Percentiles rank a stretch among this genome's conserved stretches.
Evolutionary conservation across 2,888 invertebrate species (phyloP).

Genomic region (Torymus auratus): DNA sequence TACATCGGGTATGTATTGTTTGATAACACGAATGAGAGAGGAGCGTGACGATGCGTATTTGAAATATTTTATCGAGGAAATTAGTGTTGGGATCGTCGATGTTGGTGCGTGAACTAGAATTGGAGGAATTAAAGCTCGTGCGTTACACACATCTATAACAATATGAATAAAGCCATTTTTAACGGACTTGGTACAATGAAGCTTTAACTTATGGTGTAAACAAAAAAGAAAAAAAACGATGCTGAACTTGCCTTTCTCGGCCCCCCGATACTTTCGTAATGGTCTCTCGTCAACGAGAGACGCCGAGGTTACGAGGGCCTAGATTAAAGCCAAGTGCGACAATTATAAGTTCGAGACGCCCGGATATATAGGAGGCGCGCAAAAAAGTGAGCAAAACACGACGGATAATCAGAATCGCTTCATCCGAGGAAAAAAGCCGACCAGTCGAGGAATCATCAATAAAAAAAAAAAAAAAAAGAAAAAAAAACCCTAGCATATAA

Average conservation of each 20-base stretch:
- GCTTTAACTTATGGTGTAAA: not conserved
- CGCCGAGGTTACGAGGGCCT: not conserved
- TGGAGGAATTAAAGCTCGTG: not conserved
- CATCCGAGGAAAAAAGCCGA: not conserved
- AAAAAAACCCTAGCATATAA: not conserved
- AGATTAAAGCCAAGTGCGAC: not conserved
- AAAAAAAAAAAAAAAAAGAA: too few species aligned
- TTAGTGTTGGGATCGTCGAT: conserved; percentile 19
- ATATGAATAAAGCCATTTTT: too few species aligned
- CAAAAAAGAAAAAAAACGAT: not conserved
- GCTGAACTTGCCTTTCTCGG: not conserved
- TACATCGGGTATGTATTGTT: conserved; percentile 38
- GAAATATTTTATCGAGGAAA: conserved; percentile 32
- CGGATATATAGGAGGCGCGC: too few species aligned
- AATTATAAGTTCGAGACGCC: too few species aligned
- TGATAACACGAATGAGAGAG: conserved; percentile 41
- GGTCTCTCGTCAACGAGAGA: not conserved
- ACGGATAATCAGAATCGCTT: conserved; percentile 24
- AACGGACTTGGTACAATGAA: too few species aligned
- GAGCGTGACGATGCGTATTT: conserved; percentile 24
- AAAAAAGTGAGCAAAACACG: not conserved
- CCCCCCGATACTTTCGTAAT: not conserved
- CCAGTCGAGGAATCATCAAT: not conserved
- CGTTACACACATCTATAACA: not conserved
- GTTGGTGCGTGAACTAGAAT: conserved; percentile 6